Evolutionary conservation across 2,797 vertebrate genomes (phyloP), one percentile per base, ranked within the genome.

Genomic region (Phoeniculus purpureus): DNA sequence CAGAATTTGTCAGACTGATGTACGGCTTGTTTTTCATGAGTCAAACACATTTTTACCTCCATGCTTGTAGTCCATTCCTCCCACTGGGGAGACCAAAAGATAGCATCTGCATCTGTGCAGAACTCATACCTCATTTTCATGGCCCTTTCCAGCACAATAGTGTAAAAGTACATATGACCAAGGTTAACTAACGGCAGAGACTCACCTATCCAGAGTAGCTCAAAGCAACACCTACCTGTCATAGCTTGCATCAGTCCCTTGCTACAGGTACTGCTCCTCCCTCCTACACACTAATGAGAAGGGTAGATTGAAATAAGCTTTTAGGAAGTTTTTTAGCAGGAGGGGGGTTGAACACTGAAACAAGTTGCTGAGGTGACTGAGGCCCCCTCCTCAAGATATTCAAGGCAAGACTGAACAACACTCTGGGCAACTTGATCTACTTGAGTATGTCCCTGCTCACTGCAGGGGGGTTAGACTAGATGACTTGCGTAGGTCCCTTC

Each of bases 101-200:
- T 12, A 3, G 3, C 34, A 56, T 81, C 82, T 68, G 59, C 19
- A 15, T 68, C 61, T 81, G 61, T 86, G 65, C 48, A 26, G 91
- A 87, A 95, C 60, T 95, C 94, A 91, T 45, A 67, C 25, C 16
- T 37, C 54, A 45, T 51, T 80, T 83, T 66, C 26, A 25, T 37
- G 5, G 55, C 51, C 86, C 52, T 51, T 77, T 59, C 68, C 61
- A 90, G 67, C 56, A 52, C 48, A 89, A 31, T 34, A 79, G 61
- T 58, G 34, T 12, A 0, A 80, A 71, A 65, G 48, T 68, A 51
- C 58, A 72, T 55, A 77, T 37, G 81, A 43, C 59, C 64, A 92
- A 94, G 60, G 26, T 22, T 48, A 45, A 29, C 21, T 55, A 61
- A 84, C 31, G 82, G 75, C 37, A 68, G 75, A 84, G 43, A 55